Evolutionary conservation across 2,888 invertebrate species (phyloP).

Genomic region (Frankliniella intonsa): DNA sequence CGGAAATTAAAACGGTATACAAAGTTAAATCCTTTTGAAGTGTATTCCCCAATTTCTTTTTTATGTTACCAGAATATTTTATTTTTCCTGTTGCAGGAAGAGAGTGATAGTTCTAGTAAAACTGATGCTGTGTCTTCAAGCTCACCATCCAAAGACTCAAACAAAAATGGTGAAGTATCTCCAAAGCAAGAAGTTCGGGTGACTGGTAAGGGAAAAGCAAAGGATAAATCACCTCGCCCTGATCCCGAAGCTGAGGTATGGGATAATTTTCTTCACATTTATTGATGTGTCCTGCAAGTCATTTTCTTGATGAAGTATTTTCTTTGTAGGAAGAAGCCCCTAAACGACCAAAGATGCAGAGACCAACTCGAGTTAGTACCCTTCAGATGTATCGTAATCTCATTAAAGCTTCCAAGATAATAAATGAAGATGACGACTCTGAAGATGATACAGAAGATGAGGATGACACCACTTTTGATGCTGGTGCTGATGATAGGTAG

Average conservation of each 20-base stretch:
- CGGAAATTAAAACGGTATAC: neutral
- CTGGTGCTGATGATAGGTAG: slow-evolving; percentile 31
- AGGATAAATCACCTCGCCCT: slow-evolving; percentile 28
- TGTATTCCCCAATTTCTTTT: neutral
- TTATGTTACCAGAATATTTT: neutral
- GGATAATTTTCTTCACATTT: neutral
- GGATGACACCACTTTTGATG: slow-evolving; percentile 35
- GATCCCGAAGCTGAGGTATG: slow-evolving; percentile 30
- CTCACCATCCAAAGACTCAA: slow-evolving; percentile 26
- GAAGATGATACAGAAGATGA: slow-evolving; percentile 33
- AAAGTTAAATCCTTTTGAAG: neutral
- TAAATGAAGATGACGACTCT: slow-evolving; percentile 31
- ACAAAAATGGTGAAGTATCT: slow-evolving; percentile 14
- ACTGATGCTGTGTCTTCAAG: neutral
- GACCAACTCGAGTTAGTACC: neutral
- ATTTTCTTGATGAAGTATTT: neutral
- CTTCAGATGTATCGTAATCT: neutral
- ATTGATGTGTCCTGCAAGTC: neutral
- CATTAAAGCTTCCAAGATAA: slow-evolving; percentile 20
- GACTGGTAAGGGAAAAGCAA: slow-evolving; percentile 37
- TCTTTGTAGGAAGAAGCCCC: neutral
- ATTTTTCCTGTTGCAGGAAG: neutral
- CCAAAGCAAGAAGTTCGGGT: slow-evolving; percentile 31
- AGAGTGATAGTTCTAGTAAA: neutral
- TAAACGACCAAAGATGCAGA: neutral